These are phyloP conservation scores for Seladonia tumulorum DNA, from an alignment of 2,888 invertebrate species.

Conservation along the genomic window DNA sequence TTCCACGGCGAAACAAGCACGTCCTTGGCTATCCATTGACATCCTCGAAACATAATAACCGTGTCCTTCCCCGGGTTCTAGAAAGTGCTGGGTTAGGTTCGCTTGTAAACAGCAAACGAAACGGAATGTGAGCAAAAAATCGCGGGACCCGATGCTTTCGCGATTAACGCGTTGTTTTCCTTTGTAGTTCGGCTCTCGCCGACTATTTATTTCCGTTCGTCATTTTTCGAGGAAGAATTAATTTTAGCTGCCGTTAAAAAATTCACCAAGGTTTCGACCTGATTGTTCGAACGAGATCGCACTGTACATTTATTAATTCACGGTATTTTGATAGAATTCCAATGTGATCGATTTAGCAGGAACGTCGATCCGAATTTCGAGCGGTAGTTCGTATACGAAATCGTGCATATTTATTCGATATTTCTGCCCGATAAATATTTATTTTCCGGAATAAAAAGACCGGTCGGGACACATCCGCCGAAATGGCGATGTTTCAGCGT, in stretches of 20 bases:
- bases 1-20: background rate
- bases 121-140: conserved; percentile 15
- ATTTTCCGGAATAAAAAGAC: background rate
- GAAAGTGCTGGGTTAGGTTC: background rate
- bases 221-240: background rate
- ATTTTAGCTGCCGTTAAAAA: background rate
- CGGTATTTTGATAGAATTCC: background rate
- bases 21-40: conserved; percentile 11
- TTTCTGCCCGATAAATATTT: background rate
- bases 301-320: background rate
- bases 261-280: background rate
- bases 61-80: background rate
- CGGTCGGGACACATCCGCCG: background rate
- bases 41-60: conserved; percentile 9
- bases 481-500: conserved; percentile 21
- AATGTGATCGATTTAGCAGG: background rate
- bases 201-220: background rate
- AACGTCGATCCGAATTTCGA: background rate
- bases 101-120: conserved; percentile 5
- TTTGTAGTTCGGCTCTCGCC: no score
- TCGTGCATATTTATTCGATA: background rate
- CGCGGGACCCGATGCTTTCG: background rate
- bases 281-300: background rate
- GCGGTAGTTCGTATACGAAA: background rate
- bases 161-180: background rate